phyloP scores from a whole-genome alignment of 1,140 invertebrate genomes.

The Sinonovacula constricta region DNA sequence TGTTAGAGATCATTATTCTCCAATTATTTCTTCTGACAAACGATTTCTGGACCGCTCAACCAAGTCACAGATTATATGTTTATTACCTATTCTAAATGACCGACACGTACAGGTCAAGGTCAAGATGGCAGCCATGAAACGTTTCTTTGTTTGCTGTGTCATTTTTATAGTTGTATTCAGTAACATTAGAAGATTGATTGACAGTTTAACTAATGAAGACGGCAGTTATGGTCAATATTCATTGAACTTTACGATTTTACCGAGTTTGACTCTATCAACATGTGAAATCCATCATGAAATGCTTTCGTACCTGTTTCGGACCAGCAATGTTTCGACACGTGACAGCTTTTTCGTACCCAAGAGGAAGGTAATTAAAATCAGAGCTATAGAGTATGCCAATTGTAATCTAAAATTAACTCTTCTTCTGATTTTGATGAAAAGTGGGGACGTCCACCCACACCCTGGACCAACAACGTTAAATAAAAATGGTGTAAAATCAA shows the following conservation, averaged over 20 bases:
- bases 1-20: no score
- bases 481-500: no score
- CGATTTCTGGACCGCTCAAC: no score
- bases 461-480: background rate
- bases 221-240: background rate
- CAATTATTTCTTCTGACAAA: no score
- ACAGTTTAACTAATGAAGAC: background rate
- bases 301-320: no score
- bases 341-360: background rate
- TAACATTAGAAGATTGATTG: background rate
- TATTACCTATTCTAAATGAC: no score
- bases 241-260: slow-evolving; percentile 2
- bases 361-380: background rate
- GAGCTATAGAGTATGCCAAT: background rate
- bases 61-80: no score
- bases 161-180: slow-evolving; percentile 1
- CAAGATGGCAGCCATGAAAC: slow-evolving; percentile 8
- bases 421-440: background rate
- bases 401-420: background rate
- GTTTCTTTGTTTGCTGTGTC: background rate
- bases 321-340: background rate
- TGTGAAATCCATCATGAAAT: background rate
- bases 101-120: no score
- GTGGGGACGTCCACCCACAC: slow-evolving; percentile 4
- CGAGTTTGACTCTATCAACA: background rate